Evolutionary conservation across 2,888 invertebrate genomes (phyloP), one percentile per base, ranked within the genome.

Genomic region (Hemithea aestivaria): DNA sequence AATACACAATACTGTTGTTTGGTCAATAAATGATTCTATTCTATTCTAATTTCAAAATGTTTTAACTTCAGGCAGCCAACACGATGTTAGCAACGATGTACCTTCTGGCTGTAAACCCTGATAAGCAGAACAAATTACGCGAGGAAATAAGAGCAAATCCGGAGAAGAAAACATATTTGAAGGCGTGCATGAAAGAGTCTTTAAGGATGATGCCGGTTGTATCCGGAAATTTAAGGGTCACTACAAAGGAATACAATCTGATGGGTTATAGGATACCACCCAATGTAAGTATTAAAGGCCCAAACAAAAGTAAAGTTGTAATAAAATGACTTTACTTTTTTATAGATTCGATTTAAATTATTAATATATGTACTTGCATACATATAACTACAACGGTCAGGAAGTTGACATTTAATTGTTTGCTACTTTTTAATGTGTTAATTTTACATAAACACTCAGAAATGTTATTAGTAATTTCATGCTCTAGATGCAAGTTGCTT

Each of bases 121-220:
- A 89, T 0, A 90, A 90, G 33, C 94, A 94, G 67, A 73, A 88
- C 2, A 88, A 85, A 52, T 72, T 94, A 2, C 80, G 90, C 9
- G 66, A 88, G 27, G 92, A 94, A 64, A 56, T 91, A 5, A 40
- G 72, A 0, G 66, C 64, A 0, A 66, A 55, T 1, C 30, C 59
- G 0, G 61, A 59, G 1, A 74, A 33, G 66, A 74, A 27, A 9
- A 28, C 30, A 94, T 92, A 57, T 62, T 94, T 94, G 10, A 90
- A 88, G 44, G 93, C 93, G 0, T 92, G 92, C 52, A 87, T 94
- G 23, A 94, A 93, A 61, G 94, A 95, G 68, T 84, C 91, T 0
- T 65, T 92, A 40, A 85, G 94, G 54, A 47, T 91, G n/a, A 83
- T 88, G 56, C 91, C 92, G 0, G 88, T 91, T 1, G 87, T 88